phyloP scores from a whole-genome alignment of 2,888 invertebrate genomes.

The Chalcosyrphus nemorum region DNA sequence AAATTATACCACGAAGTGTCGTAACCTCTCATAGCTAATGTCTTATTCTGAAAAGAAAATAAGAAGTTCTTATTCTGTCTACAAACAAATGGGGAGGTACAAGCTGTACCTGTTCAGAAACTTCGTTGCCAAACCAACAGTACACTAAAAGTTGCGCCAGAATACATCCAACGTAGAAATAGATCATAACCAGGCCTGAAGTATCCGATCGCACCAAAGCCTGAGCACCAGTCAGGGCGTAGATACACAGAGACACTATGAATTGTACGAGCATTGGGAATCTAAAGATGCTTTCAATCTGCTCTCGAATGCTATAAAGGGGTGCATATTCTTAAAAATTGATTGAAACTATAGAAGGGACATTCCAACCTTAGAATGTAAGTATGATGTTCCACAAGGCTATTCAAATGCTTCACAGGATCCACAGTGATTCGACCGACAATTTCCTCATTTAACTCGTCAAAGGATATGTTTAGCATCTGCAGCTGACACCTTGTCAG shows the following conservation, averaged over 20 bases:
- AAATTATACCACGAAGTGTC: constrained; percentile 75
- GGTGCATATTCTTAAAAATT: no score
- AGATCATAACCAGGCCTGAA: constrained; percentile 75
- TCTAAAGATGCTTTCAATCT: constrained; percentile 75
- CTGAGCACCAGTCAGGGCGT: constrained; percentile 77
- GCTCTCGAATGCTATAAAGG: constrained; percentile 76
- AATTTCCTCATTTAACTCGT: constrained; percentile 64
- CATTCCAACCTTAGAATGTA: constrained; percentile 75
- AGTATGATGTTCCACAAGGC: constrained; percentile 75
- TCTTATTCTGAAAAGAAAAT: constrained; percentile 75
- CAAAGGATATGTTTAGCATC: constrained; percentile 76
- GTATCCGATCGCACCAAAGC: constrained; percentile 73
- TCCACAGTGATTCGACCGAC: constrained; percentile 21
- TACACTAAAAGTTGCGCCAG: constrained; percentile 76
- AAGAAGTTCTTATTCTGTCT: no score
- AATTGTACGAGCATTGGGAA: constrained; percentile 76
- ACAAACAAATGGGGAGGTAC: no score
- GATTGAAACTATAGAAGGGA: no score
- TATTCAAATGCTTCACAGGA: constrained; percentile 72
- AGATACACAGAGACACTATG: constrained; percentile 75
- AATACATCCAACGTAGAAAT: constrained; percentile 76
- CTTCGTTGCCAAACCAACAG: constrained; percentile 78
- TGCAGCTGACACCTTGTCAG: constrained; percentile 77
- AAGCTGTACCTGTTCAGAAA: constrained; percentile 75
- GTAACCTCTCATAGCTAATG: constrained; percentile 75